Conservation (phyloP, 1,140 invertebrate species). For the Tetramorium simillimum region DNA sequence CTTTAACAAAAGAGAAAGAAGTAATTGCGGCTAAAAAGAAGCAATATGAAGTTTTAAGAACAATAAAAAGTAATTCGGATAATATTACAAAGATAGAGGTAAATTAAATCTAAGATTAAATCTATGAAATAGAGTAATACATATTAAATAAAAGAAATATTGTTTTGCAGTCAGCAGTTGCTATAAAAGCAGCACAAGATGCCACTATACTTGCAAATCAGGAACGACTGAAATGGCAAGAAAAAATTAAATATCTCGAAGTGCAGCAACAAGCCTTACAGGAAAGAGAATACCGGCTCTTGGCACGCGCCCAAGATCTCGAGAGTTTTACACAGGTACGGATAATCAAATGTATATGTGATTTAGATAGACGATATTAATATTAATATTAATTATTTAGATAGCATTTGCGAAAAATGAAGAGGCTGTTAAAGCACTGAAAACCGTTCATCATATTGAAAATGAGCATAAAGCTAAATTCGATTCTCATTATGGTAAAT, state of each 20-base stretch:
- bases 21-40: conserved; percentile 75
- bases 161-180: conserved; percentile 76
- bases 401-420: conserved; percentile 78
- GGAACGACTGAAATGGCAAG: conserved; percentile 80
- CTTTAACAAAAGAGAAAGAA: conserved; percentile 78
- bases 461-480: conserved; percentile 79
- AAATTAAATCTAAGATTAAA: neutral
- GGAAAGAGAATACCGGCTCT: conserved; percentile 78
- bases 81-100: conserved; percentile 80
- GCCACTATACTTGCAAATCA: conserved; percentile 71
- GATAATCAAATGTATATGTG: conserved; percentile 4
- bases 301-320: conserved; percentile 80
- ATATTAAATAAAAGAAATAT: conserved; percentile 9
- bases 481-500: conserved; percentile 72
- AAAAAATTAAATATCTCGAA: conserved; percentile 78
- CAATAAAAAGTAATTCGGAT: conserved; percentile 75
- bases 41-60: conserved; percentile 77
- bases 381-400: conserved; percentile 65
- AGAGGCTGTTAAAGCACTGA: conserved; percentile 79
- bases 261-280: conserved; percentile 70
- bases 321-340: conserved; percentile 81
- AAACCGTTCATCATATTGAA: conserved; percentile 79
- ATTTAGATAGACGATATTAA: conserved; percentile 8
- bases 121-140: neutral
- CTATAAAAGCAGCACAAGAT: conserved; percentile 80